phyloP scores from a whole-genome alignment of 2,797 vertebrate genomes.

The Antennarius maculatus region DNA sequence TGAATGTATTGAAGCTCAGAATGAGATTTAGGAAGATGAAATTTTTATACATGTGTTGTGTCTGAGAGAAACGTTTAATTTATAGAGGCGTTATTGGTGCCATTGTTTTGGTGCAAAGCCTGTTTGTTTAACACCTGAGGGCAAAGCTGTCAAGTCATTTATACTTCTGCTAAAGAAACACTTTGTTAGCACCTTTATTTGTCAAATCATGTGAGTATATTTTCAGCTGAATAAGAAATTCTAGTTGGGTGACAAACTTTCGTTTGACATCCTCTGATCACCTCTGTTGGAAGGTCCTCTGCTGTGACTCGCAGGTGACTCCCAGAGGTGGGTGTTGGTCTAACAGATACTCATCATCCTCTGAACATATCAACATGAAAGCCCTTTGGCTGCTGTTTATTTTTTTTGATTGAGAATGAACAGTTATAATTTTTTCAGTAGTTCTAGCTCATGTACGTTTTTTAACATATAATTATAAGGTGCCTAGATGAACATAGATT shows the following conservation, averaged over 20 bases:
- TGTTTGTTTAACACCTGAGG: conserved; percentile 22
- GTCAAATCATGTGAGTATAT: conserved; percentile 11
- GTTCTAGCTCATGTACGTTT: conserved; percentile 26
- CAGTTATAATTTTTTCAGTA: conserved; percentile 23
- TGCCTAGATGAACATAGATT: conserved; percentile 63
- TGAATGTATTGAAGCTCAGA: conserved; percentile 28
- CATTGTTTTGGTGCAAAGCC: conserved; percentile 1
- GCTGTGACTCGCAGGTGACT: conserved; percentile 26
- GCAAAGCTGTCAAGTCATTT: conserved; percentile 34
- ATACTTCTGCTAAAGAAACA: conserved; percentile 19
- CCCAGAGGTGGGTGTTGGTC: not conserved
- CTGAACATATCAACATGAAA: conserved; percentile 33
- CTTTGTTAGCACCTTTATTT: conserved; percentile 20
- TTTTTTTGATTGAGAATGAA: conserved; percentile 17
- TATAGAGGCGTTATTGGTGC: no score
- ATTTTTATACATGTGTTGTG: conserved; percentile 32
- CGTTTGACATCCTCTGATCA: conserved; percentile 17
- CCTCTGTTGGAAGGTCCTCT: conserved; percentile 30
- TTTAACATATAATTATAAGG: conserved; percentile 48
- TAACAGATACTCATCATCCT: conserved; percentile 16
- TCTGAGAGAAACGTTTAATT: not conserved
- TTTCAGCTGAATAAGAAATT: not conserved
- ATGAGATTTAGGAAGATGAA: conserved; percentile 8
- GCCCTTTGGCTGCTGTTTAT: conserved; percentile 33
- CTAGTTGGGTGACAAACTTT: conserved; percentile 22